A percentile compares a stretch with the other conserved stretches of the same genome.
These are phyloP conservation scores for Oscheius sp. DNA, from an alignment of 2,888 invertebrate species.

Conservation along the genomic window DNA sequence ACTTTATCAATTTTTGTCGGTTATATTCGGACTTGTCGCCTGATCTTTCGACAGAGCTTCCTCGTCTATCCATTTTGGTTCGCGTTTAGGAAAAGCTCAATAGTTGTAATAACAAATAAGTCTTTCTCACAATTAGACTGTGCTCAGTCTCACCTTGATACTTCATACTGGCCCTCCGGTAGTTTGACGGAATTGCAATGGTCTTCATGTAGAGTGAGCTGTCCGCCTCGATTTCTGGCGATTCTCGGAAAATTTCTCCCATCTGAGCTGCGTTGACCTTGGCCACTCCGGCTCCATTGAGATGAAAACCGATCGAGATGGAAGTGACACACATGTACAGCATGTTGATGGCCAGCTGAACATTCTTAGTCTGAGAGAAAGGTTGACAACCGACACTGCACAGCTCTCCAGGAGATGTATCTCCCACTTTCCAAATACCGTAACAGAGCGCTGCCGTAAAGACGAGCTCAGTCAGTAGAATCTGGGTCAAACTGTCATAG, in stretches of 20 bases:
- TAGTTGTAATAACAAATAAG: too few species aligned
- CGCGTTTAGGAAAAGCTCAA: too few species aligned
- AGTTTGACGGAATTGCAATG: constrained; percentile 46
- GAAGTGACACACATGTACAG: constrained; percentile 71
- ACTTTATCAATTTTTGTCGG: too few species aligned
- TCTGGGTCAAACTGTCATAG: constrained; percentile 70
- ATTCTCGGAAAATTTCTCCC: constrained; percentile 59
- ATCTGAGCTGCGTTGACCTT: constrained; percentile 66
- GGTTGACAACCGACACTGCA: constrained; percentile 56
- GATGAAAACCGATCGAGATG: constrained; percentile 71
- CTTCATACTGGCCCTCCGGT: constrained; percentile 57
- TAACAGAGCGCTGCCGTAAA: constrained; percentile 71
- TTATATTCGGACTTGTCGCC: too few species aligned
- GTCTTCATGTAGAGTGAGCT: constrained; percentile 46
- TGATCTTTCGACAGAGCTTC: too few species aligned
- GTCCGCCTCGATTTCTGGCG: constrained; percentile 54
- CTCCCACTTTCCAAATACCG: constrained; percentile 69
- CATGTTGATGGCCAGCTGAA: constrained; percentile 68
- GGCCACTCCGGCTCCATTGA: constrained; percentile 68
- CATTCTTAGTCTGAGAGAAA: neutral
- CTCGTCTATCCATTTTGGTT: too few species aligned
- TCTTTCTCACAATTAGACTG: too few species aligned
- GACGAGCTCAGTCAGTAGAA: constrained; percentile 70
- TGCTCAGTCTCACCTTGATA: constrained; percentile 44
- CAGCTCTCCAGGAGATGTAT: constrained; percentile 67